Evolutionary conservation across 2,888 invertebrate genomes (phyloP).

Genomic region (Zootermopsis nevadensis): DNA sequence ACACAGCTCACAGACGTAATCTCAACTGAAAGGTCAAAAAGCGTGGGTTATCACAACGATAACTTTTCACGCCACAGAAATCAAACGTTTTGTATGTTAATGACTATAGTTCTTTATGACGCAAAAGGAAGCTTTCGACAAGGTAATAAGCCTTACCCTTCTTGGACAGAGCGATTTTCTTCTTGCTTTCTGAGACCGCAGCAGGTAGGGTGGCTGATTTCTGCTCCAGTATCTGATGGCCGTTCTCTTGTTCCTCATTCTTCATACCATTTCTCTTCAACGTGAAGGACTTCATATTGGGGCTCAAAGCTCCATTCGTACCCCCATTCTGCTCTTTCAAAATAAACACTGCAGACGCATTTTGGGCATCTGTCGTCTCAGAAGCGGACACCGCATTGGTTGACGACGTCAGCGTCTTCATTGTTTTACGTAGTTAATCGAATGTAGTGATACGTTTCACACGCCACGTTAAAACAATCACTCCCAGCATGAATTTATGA

Average conservation of each 20-base stretch:
- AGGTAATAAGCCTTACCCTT: constrained; percentile 28
- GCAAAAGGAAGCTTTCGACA: too few relatives aligned
- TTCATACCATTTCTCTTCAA: constrained; percentile 27
- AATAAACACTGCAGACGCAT: constrained; percentile 44
- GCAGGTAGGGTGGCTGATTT: constrained; percentile 24
- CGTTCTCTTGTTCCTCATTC: constrained; percentile 29
- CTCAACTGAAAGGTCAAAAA: too few relatives aligned
- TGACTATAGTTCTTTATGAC: too few relatives aligned
- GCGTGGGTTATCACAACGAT: too few relatives aligned
- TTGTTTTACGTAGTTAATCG: not conserved
- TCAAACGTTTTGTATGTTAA: too few relatives aligned
- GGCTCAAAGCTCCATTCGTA: not conserved
- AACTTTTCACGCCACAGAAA: too few relatives aligned
- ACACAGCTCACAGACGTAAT: too few relatives aligned
- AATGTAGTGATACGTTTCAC: not conserved
- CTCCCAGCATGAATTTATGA: not conserved
- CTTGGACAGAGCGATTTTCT: constrained; percentile 32
- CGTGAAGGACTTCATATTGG: constrained; percentile 3
- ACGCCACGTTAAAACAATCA: not conserved
- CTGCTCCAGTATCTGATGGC: not conserved
- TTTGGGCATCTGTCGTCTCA: not conserved
- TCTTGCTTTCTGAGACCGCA: not conserved
- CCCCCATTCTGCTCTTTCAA: constrained; percentile 44
- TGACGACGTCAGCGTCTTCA: not conserved
- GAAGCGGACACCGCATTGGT: not conserved